A percentile compares a stretch with the other conserved stretches of the same genome.
phyloP scores from a whole-genome alignment of 2,888 invertebrate species.

The Aleiodes testaceus region DNA sequence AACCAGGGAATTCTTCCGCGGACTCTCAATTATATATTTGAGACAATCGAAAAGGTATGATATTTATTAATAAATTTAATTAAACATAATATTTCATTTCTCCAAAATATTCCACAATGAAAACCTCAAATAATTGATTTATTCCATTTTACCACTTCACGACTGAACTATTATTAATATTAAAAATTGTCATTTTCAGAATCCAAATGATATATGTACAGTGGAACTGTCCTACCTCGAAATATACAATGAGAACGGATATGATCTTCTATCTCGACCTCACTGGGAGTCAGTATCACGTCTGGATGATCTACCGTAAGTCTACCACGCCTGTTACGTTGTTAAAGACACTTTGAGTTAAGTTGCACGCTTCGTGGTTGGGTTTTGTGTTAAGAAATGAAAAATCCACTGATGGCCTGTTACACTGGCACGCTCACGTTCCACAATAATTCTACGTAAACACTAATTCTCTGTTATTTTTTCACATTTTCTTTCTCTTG shows the following conservation, averaged over 20 bases:
- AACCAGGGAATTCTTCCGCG: constrained; percentile 75
- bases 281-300: constrained; percentile 60
- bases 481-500: constrained; percentile 5
- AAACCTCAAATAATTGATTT: too few species aligned
- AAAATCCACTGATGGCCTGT: neutral
- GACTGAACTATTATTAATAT: too few species aligned
- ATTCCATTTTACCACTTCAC: too few species aligned
- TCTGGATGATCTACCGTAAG: constrained; percentile 75
- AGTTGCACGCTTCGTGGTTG: constrained; percentile 23
- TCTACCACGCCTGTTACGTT: constrained; percentile 42
- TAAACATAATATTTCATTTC: too few species aligned
- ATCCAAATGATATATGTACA: constrained; percentile 66
- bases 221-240: constrained; percentile 75
- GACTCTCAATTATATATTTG: constrained; percentile 74
- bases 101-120: too few species aligned
- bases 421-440: neutral
- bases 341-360: constrained; percentile 16
- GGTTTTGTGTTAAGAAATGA: neutral
- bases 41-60: constrained; percentile 60
- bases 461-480: neutral
- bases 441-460: constrained; percentile 17
- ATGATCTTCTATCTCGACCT: constrained; percentile 74
- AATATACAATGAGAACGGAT: constrained; percentile 76
- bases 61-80: too few species aligned
- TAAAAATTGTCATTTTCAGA: constrained; percentile 54